Evolutionary conservation across 2,888 invertebrate species (phyloP).

Genomic region (Platycheirus rosarum): DNA sequence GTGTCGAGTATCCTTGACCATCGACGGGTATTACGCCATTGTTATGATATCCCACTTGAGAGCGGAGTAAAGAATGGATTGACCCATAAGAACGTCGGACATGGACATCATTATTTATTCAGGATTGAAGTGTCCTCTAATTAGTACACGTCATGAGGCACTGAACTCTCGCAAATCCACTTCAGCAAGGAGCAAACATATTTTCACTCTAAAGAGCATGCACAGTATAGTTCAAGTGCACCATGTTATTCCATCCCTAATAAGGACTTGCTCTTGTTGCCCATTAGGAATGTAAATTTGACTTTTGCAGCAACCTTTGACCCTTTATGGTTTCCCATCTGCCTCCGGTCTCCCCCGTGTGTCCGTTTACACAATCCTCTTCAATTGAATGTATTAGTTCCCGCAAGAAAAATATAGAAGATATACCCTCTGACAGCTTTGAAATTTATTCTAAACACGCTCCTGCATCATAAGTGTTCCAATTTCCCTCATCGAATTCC

Average conservation of each 20-base stretch:
- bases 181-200: background rate
- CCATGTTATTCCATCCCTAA: background rate
- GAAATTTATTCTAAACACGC: constrained; percentile 68
- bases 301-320: constrained; percentile 37
- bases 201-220: background rate
- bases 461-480: constrained; percentile 68
- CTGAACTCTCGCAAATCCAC: constrained; percentile 33
- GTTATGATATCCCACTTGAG: constrained; percentile 32
- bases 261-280: background rate
- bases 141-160: constrained; percentile 53
- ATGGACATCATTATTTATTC: constrained; percentile 51
- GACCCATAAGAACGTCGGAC: constrained; percentile 5
- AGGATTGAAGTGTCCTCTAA: constrained; percentile 40
- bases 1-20: constrained; percentile 51
- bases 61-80: background rate
- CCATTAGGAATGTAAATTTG: constrained; percentile 14
- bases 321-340: constrained; percentile 9
- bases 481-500: constrained; percentile 59
- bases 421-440: constrained; percentile 41
- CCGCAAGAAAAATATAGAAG: constrained; percentile 44
- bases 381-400: constrained; percentile 35
- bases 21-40: constrained; percentile 39
- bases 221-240: constrained; percentile 21
- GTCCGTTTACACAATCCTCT: constrained; percentile 27
- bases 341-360: background rate